Evolutionary conservation across 2,113 vertebrate species (phyloP).

Genomic region (Verasper variegatus): DNA sequence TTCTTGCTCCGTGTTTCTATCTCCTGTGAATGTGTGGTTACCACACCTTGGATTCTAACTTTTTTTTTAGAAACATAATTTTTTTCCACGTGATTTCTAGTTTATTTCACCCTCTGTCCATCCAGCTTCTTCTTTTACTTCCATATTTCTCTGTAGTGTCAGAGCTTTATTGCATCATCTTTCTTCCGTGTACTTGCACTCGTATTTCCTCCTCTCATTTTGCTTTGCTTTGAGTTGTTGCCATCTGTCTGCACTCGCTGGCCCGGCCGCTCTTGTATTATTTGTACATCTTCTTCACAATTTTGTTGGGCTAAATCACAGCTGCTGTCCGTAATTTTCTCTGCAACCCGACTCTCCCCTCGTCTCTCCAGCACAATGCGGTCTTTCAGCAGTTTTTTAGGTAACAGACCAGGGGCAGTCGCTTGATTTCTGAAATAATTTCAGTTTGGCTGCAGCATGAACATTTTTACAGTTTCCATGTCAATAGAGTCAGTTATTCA

Average conservation of each 20-base stretch:
- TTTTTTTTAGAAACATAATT: conserved; percentile 2
- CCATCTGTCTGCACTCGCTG: conserved; percentile 62
- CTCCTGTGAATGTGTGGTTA: conserved; percentile 48
- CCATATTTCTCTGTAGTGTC: conserved; percentile 23
- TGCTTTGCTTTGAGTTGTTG: conserved; percentile 64
- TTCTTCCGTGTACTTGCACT: conserved; percentile 55
- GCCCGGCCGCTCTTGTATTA: conserved; percentile 51
- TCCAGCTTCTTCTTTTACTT: conserved; percentile 41
- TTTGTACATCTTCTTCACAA: conserved; percentile 58
- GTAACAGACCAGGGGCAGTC: conserved; percentile 3
- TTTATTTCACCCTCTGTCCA: conserved; percentile 50
- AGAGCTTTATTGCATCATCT: conserved; percentile 65
- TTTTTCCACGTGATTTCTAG: conserved; percentile 37
- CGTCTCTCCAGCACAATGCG: conserved; percentile 9
- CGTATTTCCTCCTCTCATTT: conserved; percentile 70
- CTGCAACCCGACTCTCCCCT: conserved; percentile 5
- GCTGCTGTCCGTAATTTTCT: conserved; percentile 47
- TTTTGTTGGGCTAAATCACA: conserved; percentile 45
- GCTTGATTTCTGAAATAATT: conserved; percentile 32
- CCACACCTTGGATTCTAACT: conserved; percentile 25
- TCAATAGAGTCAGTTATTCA: conserved; percentile 42
- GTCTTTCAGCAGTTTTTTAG: conserved; percentile 19
- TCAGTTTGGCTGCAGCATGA: conserved; percentile 37
- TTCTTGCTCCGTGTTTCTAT: conserved; percentile 47
- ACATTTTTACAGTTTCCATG: conserved; percentile 42